Percentiles rank a stretch among this genome's conserved stretches.
phyloP scores from a whole-genome alignment of 2,888 invertebrate species.

The Drosophila macrospina region DNA sequence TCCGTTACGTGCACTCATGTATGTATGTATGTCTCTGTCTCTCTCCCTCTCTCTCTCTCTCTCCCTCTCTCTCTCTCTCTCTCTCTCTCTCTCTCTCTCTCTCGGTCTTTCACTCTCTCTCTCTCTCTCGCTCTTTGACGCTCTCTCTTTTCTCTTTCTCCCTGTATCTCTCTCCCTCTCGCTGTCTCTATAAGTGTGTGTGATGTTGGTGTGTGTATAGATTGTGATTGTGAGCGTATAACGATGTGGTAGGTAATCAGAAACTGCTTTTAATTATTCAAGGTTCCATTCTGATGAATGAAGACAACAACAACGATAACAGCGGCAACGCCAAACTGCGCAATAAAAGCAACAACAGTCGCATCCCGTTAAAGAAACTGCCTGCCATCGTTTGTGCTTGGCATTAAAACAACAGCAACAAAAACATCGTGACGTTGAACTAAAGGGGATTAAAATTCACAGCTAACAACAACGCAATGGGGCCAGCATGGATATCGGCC shows the following conservation, averaged over 20 bases:
- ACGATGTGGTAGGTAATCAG: conserved; percentile 84
- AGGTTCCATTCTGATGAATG: conserved; percentile 85
- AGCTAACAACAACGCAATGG: conserved; percentile 58
- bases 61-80: conserved; percentile 11
- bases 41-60: conserved; percentile 7
- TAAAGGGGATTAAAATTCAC: conserved; percentile 69
- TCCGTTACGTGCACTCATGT: conserved; percentile 66
- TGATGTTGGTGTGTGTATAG: conserved; percentile 47
- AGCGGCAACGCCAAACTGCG: conserved; percentile 65
- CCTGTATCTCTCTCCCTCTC: background rate
- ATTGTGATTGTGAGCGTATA: conserved; percentile 75
- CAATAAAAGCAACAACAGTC: conserved; percentile 57
- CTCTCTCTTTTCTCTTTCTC: conserved; percentile 17
- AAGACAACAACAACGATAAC: conserved; percentile 72
- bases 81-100: conserved; percentile 6
- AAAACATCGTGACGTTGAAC: conserved; percentile 42
- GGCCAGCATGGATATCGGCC: conserved; percentile 32
- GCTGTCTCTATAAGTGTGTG: conserved; percentile 13
- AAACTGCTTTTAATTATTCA: conserved; percentile 85
- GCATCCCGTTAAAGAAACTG: conserved; percentile 68
- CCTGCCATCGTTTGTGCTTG: conserved; percentile 65
- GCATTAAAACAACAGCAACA: conserved; percentile 59
- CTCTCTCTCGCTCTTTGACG: no score
- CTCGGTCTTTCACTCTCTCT: background rate
- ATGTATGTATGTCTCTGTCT: conserved; percentile 35